Base-by-base conservation (phyloP, 2,113 vertebrate genomes). In the Heterotilapia buettikoferi region DNA sequence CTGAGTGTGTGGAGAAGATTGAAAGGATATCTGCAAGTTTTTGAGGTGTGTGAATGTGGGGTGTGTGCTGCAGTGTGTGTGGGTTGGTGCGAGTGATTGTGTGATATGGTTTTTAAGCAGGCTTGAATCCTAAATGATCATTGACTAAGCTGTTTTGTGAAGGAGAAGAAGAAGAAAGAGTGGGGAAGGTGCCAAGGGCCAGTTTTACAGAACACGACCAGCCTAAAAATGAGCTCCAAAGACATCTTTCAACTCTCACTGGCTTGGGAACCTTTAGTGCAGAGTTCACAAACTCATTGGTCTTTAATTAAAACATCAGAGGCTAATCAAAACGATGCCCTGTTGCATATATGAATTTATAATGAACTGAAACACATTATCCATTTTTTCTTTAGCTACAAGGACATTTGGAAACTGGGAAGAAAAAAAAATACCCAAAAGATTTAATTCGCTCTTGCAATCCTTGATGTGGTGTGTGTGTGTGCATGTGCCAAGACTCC, bases 51-150 rank as follows among this genome's bases (percentile, higher is more conserved):
- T 8, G 61, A 47, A 71, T 84, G 61, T 57, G 52, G 11, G 40
- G 61, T 54, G 56, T 53, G 80, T 80, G 90, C 84, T 80, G 80
- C 56, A 24, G 73, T 73, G 71, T 52, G 81, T 73, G 83, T 80
- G 76, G 21, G 63, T 57, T 33, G 47, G 31, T 68, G 79, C 45
- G 66, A 31, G 50, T 18, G 14, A 80, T 59, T 80, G 50, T 11
- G 80, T 5, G 90, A 84, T 86, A 40, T 86, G 92, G 14, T 88
- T 92, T 88, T 84, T 82, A 94, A 94, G 68, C 43, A 90, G 84
- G 33, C 3, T 4, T 85, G 90, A 92, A 84, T 85, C 83, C 26
- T 80, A 80, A 90, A 88, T 92, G 52, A 86, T 89, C 80, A 86
- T 82, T 82, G 84, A 92, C 91, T 90, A 82, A 87, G 78, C 54